phyloP scores from a whole-genome alignment of 1,140 invertebrate genomes.

The Metopolophium dirhodum region DNA sequence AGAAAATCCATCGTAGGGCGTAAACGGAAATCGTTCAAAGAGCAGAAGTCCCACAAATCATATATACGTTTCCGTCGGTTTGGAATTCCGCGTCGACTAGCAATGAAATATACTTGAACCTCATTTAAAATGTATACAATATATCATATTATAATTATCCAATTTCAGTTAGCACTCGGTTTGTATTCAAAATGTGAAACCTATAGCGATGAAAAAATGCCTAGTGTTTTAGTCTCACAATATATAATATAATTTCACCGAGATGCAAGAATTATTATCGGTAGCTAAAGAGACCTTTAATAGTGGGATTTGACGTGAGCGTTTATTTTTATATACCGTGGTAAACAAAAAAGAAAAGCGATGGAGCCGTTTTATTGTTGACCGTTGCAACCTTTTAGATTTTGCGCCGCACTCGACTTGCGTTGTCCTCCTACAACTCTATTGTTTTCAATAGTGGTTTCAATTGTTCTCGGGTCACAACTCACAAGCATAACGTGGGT shows the following conservation, averaged over 20 bases:
- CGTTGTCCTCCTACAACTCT: background rate
- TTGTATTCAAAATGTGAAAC: background rate
- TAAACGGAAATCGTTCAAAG: background rate
- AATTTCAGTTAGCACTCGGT: background rate
- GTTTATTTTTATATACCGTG: background rate
- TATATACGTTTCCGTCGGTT: background rate
- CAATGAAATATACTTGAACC: background rate
- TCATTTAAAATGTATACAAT: background rate
- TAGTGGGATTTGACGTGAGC: background rate
- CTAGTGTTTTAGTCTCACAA: background rate
- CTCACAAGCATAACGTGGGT: background rate
- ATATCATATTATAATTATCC: background rate
- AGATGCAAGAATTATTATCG: background rate
- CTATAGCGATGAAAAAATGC: background rate
- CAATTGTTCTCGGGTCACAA: constrained; percentile 11
- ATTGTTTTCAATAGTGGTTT: constrained; percentile 13
- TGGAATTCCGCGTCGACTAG: background rate
- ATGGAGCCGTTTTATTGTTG: background rate
- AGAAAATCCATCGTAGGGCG: background rate
- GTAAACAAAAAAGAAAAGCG: background rate
- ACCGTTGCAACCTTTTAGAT: background rate
- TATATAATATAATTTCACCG: background rate
- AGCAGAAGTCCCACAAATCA: background rate
- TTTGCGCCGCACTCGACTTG: background rate
- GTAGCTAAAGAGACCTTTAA: background rate